Percentiles rank a stretch among this genome's conserved stretches.
Evolutionary conservation across 2,888 invertebrate genomes (phyloP).

Genomic region (Andrena hattorfiana): DNA sequence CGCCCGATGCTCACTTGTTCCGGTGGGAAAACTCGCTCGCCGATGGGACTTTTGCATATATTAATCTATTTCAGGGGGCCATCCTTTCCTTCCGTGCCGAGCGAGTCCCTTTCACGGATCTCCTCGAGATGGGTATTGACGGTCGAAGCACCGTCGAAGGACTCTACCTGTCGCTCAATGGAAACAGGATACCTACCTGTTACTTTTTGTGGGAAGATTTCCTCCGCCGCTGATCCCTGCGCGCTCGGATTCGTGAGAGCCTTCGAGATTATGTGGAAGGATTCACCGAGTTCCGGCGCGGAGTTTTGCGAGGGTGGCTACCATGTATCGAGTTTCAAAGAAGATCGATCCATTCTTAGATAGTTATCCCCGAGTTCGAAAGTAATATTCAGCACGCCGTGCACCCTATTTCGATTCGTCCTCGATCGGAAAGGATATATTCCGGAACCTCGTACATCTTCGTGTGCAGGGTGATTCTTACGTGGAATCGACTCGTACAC

Average conservation of each 20-base stretch:
- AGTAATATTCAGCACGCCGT: slow-evolving; percentile 23
- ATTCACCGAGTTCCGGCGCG: slow-evolving; percentile 67
- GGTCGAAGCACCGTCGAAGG: slow-evolving; percentile 61
- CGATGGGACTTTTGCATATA: slow-evolving; percentile 82
- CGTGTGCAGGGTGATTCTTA: background rate
- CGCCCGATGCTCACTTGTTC: slow-evolving; percentile 78
- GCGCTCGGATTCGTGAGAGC: slow-evolving; percentile 65
- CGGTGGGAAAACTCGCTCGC: slow-evolving; percentile 80
- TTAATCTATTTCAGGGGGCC: slow-evolving; percentile 80
- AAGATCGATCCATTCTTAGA: slow-evolving; percentile 60
- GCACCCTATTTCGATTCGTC: slow-evolving; percentile 6
- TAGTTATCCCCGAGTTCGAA: slow-evolving; percentile 41
- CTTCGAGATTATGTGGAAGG: slow-evolving; percentile 58
- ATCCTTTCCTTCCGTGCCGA: slow-evolving; percentile 71
- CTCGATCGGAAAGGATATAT: background rate
- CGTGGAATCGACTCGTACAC: background rate
- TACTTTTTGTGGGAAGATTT: slow-evolving; percentile 82
- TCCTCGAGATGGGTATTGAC: slow-evolving; percentile 66
- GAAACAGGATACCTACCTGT: slow-evolving; percentile 84
- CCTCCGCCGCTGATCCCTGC: slow-evolving; percentile 53
- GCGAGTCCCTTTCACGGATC: slow-evolving; percentile 57
- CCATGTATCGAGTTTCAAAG: slow-evolving; percentile 65
- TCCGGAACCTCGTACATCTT: background rate
- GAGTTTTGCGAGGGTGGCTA: slow-evolving; percentile 49
- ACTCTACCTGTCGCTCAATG: slow-evolving; percentile 83